A percentile compares a stretch with the other conserved stretches of the same genome.
Evolutionary conservation across 2,113 vertebrate species (phyloP).

Genomic region (Pedionomus torquatus): DNA sequence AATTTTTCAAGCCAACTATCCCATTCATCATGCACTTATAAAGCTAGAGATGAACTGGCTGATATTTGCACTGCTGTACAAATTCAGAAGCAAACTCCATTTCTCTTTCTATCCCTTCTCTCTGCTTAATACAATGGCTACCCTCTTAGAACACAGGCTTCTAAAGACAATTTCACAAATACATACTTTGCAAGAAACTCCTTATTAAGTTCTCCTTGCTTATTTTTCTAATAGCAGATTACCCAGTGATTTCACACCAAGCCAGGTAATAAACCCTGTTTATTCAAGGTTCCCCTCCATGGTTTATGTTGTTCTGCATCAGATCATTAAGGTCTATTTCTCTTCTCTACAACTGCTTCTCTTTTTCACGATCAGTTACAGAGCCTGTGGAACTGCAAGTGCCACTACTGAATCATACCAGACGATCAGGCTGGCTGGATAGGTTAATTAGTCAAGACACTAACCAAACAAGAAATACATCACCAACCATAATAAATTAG

Average conservation of each 20-base stretch:
- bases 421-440: background rate
- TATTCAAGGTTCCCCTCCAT: background rate
- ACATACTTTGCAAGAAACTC: background rate
- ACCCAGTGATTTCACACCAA: background rate
- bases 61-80: background rate
- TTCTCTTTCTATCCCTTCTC: background rate
- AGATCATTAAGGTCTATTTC: background rate
- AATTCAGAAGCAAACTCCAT: background rate
- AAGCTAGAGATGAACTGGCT: background rate
- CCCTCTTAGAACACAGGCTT: background rate
- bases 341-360: background rate
- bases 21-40: background rate
- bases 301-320: background rate
- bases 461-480: background rate
- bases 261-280: background rate
- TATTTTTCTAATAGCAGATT: background rate
- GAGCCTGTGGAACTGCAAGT: background rate
- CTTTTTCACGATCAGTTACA: background rate
- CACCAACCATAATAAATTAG: background rate
- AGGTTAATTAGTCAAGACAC: background rate
- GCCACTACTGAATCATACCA: background rate
- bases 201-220: background rate
- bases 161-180: background rate
- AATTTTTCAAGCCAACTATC: background rate
- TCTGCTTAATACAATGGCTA: background rate